Base-by-base conservation (phyloP, 2,888 invertebrate genomes). In the Lycia hirtaria region DNA sequence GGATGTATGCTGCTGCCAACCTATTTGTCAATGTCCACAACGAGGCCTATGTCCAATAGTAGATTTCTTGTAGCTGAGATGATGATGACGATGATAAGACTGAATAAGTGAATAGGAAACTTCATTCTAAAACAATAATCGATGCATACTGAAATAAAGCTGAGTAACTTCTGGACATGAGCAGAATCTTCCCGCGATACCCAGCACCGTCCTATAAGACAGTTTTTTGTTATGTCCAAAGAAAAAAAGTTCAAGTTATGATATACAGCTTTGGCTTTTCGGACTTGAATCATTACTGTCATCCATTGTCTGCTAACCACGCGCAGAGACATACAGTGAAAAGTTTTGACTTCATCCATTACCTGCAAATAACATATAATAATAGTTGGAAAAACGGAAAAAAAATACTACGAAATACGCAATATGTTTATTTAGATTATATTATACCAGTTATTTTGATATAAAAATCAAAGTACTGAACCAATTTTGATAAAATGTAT, bases 181-280 rank as follows among this genome's bases (percentile, higher is more conserved):
- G 92, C 85, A 45, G 96, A 79, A 75, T 96, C 95, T 12, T 75
- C 73, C n/a, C 93, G 88, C 0, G 97, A 95, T 17, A 96, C 93
- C 96, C 96, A 97, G 74, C 96, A 95, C 79, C 96, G 96, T 1
- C 96, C 96, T 56, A 97, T 96, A 37, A 96, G 92, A 80, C 96
- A 96, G 76, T 96, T 96, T 75, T 95, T 95, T 0, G 96, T 96
- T 26, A 96, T 95, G 72, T 97, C 97, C 78, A 96, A 90, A 72
- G 94, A 96, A 82, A 97, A 97, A 71, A 96, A 88, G 83, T 98
- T 97, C 88, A 98, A 92, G 0, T 95, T 95, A 76, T 97, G 96
- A 81, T 97, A 97, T 72, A 97, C 96, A 2, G 97, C 96, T 80
- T 97, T 97, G 80, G 97, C 95, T 82, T 97, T 97, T 48, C 94